Evolutionary conservation across 2,797 vertebrate species (phyloP), one percentile per base, ranked within the genome.

Genomic region (Acanthopagrus latus): DNA sequence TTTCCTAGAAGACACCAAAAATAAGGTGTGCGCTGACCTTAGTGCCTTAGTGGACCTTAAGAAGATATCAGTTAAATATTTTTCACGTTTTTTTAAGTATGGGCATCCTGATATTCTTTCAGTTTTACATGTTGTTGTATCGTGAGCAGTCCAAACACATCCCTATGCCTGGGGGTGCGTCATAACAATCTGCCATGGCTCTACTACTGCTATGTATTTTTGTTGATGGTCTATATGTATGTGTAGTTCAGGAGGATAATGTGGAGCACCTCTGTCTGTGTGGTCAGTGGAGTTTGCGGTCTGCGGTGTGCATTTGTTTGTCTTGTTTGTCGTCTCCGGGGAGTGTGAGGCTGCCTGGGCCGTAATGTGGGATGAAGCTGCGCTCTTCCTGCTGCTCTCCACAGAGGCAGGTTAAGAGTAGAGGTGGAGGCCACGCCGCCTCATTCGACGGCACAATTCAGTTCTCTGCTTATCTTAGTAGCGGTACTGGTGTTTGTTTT

Each of bases 251-350:
- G 16, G 12, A 38, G 25, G 33, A 7, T 80, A 82, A 85, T 78
- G 58, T 48, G 62, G 65, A 47, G 50, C 11, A 17, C 20, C 21
- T 64, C 7, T 50, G 60, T 74, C 51, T 67, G 51, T 73, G 70
- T 66, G 80, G 78, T 85, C 23, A 64, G 3, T 70, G 20, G 20
- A 20, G 68, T 73, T 69, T 88, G 87, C 17, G 79, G 88, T 83
- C 76, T 89, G 87, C 67, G 85, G 79, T 70, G 67, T 55, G 29
- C 77, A 76, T 81, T 78, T 74, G 59, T 47, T 47, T 75, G 71
- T 62, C 65, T 84, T 60, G 65, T 80, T 78, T 86, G 73, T 33
- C 18, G 1, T 87, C 85, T 79, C 83, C 21, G 23, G 82, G 83
- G 89, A 82, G 52, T 52, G 60, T 71, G 47, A 5, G 6, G 67